Evolutionary conservation across 1,140 invertebrate genomes (phyloP).

Genomic region (Limonius californicus): DNA sequence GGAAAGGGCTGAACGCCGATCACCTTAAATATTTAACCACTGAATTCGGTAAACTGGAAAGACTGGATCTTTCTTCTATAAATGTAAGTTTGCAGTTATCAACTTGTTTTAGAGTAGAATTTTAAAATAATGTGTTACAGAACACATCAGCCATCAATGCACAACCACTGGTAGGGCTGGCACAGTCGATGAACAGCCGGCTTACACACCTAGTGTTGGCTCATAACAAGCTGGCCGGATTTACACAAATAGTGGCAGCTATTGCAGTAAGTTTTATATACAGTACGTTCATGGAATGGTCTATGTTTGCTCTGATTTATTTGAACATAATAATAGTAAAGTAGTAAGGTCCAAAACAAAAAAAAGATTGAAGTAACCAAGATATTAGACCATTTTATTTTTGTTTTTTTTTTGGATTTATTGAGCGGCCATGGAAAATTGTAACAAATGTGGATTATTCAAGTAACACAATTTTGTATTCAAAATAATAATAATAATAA

Average conservation of each 20-base stretch:
- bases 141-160: conserved; percentile 33
- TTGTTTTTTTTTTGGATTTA: no score
- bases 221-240: conserved; percentile 73
- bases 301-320: no score
- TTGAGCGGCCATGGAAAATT: no score
- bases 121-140: background rate
- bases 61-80: conserved; percentile 68
- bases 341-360: no score
- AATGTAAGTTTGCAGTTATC: conserved; percentile 46
- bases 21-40: conserved; percentile 65
- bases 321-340: no score
- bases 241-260: conserved; percentile 67
- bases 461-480: no score
- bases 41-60: conserved; percentile 59
- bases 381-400: no score
- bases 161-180: conserved; percentile 53
- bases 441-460: no score
- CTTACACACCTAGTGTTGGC: conserved; percentile 74
- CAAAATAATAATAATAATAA: no score
- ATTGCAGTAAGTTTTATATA: conserved; percentile 58
- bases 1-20: conserved; percentile 67
- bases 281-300: no score
- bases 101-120: conserved; percentile 12
- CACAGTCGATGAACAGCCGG: conserved; percentile 62
- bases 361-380: no score